Evolutionary conservation across 2,888 invertebrate genomes (phyloP).

Genomic region (Vesta saturnalis): DNA sequence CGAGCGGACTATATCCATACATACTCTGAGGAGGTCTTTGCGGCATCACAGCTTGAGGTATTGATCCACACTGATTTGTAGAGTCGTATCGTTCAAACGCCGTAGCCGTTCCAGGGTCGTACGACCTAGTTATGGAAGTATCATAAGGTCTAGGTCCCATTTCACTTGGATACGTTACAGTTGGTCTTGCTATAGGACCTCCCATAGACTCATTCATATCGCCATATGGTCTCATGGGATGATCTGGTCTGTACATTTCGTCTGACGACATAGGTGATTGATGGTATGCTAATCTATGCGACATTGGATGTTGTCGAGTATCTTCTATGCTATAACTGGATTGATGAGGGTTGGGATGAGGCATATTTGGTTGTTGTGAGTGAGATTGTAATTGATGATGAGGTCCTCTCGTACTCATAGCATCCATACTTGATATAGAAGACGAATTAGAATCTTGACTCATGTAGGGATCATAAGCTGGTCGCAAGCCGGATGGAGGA

Average conservation of each 20-base stretch:
- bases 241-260: constrained; percentile 58
- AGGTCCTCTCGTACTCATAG: constrained; percentile 61
- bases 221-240: constrained; percentile 66
- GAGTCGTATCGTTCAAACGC: constrained; percentile 74
- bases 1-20: constrained; percentile 69
- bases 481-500: constrained; percentile 63
- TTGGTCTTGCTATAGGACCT: constrained; percentile 64
- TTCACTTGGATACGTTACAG: constrained; percentile 69
- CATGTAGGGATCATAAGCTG: constrained; percentile 70
- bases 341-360: constrained; percentile 65
- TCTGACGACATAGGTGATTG: constrained; percentile 70
- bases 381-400: constrained; percentile 63
- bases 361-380: constrained; percentile 58
- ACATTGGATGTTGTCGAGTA: constrained; percentile 60
- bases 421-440: constrained; percentile 76
- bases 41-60: constrained; percentile 63
- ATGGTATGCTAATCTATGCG: constrained; percentile 72
- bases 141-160: constrained; percentile 64
- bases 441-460: constrained; percentile 79
- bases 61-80: constrained; percentile 57
- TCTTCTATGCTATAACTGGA: constrained; percentile 67
- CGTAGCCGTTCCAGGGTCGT: constrained; percentile 68
- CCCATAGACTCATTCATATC: constrained; percentile 72
- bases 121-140: constrained; percentile 63
- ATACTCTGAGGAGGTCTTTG: constrained; percentile 67